phyloP scores from a whole-genome alignment of 2,797 vertebrate species.

The Stomatorhinus walkeri region DNA sequence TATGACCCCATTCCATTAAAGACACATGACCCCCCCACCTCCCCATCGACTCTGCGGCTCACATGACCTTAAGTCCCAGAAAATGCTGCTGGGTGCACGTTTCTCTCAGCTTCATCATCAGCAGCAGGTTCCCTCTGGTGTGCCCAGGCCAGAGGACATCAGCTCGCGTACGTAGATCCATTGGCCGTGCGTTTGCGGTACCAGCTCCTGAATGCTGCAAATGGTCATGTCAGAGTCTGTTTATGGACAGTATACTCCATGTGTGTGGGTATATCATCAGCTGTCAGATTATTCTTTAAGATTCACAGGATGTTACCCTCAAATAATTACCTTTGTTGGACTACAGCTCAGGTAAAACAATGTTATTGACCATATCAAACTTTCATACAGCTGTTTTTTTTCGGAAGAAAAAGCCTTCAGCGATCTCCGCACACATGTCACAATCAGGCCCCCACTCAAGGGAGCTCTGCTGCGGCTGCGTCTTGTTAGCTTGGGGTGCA shows the following conservation, averaged over 20 bases:
- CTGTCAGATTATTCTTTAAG: not conserved
- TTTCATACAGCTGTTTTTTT: not conserved
- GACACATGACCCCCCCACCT: not conserved
- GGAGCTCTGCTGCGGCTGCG: not conserved
- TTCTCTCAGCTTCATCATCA: not conserved
- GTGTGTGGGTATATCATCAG: not conserved
- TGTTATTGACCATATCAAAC: not conserved
- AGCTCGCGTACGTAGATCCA: not conserved
- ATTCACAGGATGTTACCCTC: not conserved
- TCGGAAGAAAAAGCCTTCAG: not conserved
- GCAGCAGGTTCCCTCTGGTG: not conserved
- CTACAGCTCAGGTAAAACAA: not conserved
- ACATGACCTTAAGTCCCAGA: not conserved
- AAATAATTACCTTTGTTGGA: not conserved
- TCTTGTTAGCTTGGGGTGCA: not conserved
- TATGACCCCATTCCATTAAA: not conserved
- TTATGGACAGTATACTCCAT: not conserved
- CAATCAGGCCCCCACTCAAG: not conserved
- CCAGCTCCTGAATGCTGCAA: not conserved
- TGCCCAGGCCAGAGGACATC: not conserved
- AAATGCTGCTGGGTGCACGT: not conserved
- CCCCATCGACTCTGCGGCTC: not conserved
- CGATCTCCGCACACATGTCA: not conserved
- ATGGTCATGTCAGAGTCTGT: not conserved
- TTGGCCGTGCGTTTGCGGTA: not conserved